These are phyloP conservation scores for Wiebesia pumilae DNA, from an alignment of 1,140 invertebrate genomes.

Conservation along the genomic window DNA sequence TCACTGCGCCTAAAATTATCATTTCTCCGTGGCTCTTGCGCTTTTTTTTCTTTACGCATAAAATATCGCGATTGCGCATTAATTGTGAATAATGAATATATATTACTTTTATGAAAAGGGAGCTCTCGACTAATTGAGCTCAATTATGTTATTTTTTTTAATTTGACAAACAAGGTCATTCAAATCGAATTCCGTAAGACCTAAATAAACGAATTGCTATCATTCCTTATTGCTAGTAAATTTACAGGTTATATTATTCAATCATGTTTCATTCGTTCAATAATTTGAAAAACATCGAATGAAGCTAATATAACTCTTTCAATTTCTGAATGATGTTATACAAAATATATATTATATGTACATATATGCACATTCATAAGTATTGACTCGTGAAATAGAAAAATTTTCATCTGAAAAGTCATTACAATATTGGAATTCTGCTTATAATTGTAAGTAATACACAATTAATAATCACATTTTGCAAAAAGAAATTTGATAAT, in stretches of 20 bases:
- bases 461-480: background rate
- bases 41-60: background rate
- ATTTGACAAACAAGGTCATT: background rate
- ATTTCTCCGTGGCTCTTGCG: background rate
- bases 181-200: background rate
- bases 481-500: background rate
- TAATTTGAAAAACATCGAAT: no score
- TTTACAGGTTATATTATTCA: no score
- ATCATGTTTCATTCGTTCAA: no score
- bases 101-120: background rate
- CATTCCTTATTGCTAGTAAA: background rate
- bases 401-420: background rate
- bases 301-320: no score
- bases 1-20: conserved; percentile 29
- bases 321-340: no score
- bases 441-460: background rate
- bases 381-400: no score
- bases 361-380: no score
- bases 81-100: conserved; percentile 35
- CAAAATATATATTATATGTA: no score
- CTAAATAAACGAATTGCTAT: background rate
- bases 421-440: background rate
- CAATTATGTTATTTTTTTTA: background rate
- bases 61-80: background rate
- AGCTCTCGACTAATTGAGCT: background rate